Conservation (phyloP, 2,888 invertebrate species). For the Thysanoteuthis rhombus region DNA sequence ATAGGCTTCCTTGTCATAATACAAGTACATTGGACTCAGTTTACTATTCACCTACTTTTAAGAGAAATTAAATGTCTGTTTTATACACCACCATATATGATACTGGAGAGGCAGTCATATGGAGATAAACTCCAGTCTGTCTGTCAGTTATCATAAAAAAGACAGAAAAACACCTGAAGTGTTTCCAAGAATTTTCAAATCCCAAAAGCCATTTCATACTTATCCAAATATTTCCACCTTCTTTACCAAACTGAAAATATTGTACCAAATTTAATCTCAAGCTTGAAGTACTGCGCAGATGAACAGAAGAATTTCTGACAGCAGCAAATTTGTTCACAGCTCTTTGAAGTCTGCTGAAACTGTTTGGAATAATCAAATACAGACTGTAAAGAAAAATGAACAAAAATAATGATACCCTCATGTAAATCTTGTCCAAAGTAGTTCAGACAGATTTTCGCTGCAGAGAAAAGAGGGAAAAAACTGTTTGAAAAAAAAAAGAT, state of each 20-base stretch:
- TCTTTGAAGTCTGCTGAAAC: background rate
- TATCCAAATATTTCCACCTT: background rate
- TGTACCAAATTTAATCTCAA: background rate
- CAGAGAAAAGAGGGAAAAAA: background rate
- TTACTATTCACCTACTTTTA: too few species aligned
- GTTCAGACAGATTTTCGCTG: too few species aligned
- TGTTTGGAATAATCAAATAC: background rate
- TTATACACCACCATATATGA: too few species aligned
- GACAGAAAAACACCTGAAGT: background rate
- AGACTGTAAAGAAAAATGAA: too few species aligned
- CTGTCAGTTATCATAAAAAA: background rate
- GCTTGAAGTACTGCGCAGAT: background rate
- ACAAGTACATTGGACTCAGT: too few species aligned
- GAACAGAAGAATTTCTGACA: background rate
- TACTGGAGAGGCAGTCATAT: background rate
- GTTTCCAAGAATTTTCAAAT: background rate
- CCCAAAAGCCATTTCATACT: background rate
- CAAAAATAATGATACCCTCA: too few species aligned
- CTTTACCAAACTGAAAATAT: background rate
- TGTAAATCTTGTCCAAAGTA: too few species aligned
- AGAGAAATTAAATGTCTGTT: too few species aligned
- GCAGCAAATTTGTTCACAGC: background rate
- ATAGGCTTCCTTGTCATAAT: too few species aligned
- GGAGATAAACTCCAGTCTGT: background rate
- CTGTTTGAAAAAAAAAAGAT: background rate